Evolutionary conservation across 2,113 vertebrate genomes (phyloP), one percentile per base, ranked within the genome.

Genomic region (Tychaedon coryphoeus): DNA sequence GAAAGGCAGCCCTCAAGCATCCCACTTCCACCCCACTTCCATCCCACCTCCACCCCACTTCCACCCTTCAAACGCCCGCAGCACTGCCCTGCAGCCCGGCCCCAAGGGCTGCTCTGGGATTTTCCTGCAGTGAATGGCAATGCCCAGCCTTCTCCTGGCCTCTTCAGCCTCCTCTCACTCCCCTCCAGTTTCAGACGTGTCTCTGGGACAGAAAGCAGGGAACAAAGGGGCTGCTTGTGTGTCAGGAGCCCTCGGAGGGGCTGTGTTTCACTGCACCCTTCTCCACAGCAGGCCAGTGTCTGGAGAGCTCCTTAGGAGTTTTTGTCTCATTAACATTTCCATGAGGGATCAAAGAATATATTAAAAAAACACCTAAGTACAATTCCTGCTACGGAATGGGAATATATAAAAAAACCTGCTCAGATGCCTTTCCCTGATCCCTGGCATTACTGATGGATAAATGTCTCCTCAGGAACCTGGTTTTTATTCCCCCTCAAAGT

Each of bases 171-270:
- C 91, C 96, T 97, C 97, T 97, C 97, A 73, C 89, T 96, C 96
- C 97, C 97, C 96, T 83, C 81, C 91, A 48, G 79, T 98, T 97
- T 96, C 69, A 98, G 98, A 97, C 98, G 58, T 96, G 98, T 98
- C 98, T 97, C 98, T 98, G 98, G 97, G 98, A 98, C 97, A 98
- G 84, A 96, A 97, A 97, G 98, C 95, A 96, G 96, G 96, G 97
- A 97, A 99, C 99, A 99, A 99, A 99, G 98, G 97, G 97, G 96
- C 97, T 98, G 98, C 98, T 98, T 98, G 98, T 98, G 97, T 95
- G 92, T 97, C 94, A 93, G 98, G 97, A 98, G 97, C 97, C 94
- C 98, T 98, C 97, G 67, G 96, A 98, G 98, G 98, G 97, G 97
- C 98, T 98, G 98, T 89, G 61, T 97, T 98, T 97, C 97, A 97